Base-by-base conservation (phyloP, 2,797 vertebrate genomes). In the Sebastiscus albofasciatus region DNA sequence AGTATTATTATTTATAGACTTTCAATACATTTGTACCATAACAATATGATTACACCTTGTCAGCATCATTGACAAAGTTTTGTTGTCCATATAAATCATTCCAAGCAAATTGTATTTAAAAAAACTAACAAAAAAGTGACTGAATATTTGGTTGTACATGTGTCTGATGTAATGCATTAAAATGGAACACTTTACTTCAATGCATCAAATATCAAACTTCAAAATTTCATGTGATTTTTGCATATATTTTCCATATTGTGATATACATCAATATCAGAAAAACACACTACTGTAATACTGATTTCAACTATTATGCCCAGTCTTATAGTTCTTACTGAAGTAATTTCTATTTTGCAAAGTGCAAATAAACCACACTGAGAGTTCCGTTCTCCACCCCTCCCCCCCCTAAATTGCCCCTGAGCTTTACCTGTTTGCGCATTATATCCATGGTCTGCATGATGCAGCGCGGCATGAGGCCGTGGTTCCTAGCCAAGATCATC, bases 381-480 rank as follows among this genome's bases (percentile, higher is more conserved):
- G 2, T 36, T 26, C 31, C 24, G 24, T 24, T 24, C 24, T 0
- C 6, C 13, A 0, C 5, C 5, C 36, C 11, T 11, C 4, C 11
- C 2, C 2, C 31, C 2, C 3, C 22, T 49, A 11, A 14, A 11
- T 54, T 13, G 39, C 2, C 5, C n/a, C 33, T 13, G 46, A 56
- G 31, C 6, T 75, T 80, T 87, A 99, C 99, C 95, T 99, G 99
- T 94, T 99, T 99, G 26, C 99, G 95, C 98, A 99, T 99, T 84
- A 99, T 98, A 91, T 99, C 99, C 75, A 98, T 97, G 26, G 99
- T 97, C 90, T 99, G 98, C 98, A 99, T 99, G 90, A 98, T 96
- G 60, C 98, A 99, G 85, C 97, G 98, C 3, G 98, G 99, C 84
- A 98, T 90, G 73, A 99, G 96, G 1, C 98, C 97, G 0, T 99